Base-by-base conservation (phyloP, 2,888 invertebrate species). In the Scaptomyza cyrtandrae region DNA sequence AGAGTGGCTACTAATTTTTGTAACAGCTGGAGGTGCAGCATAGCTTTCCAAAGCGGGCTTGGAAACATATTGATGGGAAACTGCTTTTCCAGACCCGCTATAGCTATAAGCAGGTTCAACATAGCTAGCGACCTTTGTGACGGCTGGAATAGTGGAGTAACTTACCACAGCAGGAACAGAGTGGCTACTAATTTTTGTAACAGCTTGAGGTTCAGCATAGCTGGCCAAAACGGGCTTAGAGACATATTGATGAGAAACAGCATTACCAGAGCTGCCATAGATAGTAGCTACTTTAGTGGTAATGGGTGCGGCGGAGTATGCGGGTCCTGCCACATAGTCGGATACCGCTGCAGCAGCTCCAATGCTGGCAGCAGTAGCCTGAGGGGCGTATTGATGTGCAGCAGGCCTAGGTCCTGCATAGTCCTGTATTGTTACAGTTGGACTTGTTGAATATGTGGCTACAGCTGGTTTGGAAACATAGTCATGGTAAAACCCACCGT, bases 121-220 rank as follows among this genome's bases (percentile, higher is more conserved):
- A 11, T 86, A 89, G 11, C 75, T 57, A n/a, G 91, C 89, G 1
- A 84, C 62, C 56, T 89, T 89, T 0, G 77, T 52, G 0, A 81
- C 35, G 11, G 78, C 73, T 10, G 78, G 86, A 27, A 66, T 72
- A 10, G 71, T 68, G 9, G 75, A 65, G 10, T 71, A 70, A 39
- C 49, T 89, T 0, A 78, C 43, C 0, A 74, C 14, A 7, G 63
- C 43, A 1, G 86, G 82, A 10, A 78, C 54, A 4, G 75, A 63
- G 31, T 81, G 80, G 9, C 71, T 68, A 29, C 75, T 74, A 16
- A 74, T 55, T 53, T 86, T 86, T 0, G 75, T 29, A 0, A 76
- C 11, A 2, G 64, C 73, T 4, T 81, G 80, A 24, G 66, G 64
- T 14, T 48, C 53, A 2, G 59, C 46, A 39, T 78, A 75, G 10